These are phyloP conservation scores for Nebria ingens DNA, from an alignment of 1,140 invertebrate genomes.

Conservation along the genomic window DNA sequence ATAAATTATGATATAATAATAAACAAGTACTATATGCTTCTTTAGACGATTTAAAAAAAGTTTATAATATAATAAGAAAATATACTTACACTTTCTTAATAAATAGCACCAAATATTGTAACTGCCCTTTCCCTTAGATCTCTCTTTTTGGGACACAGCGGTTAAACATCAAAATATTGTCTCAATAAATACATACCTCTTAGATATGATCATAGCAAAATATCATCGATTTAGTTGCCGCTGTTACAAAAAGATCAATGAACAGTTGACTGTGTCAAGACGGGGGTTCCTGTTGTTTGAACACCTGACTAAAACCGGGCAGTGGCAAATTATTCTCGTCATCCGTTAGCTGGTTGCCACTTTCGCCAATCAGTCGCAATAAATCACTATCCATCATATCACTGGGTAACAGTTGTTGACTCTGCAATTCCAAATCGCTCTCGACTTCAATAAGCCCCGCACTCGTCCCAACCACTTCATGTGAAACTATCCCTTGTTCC, in stretches of 20 bases:
- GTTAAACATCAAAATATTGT: too few relatives aligned
- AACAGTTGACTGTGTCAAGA: too few relatives aligned
- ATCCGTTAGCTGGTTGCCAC: background rate
- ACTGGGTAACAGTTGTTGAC: constrained; percentile 18
- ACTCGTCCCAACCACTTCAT: constrained; percentile 14
- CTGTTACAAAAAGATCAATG: too few relatives aligned
- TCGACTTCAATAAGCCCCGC: constrained; percentile 6
- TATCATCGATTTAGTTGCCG: too few relatives aligned
- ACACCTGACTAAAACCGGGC: constrained; percentile 31
- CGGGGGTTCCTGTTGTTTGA: constrained; percentile 26
- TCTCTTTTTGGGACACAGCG: background rate
- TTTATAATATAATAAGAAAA: background rate
- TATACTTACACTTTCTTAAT: constrained; percentile 4
- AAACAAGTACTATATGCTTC: constrained; percentile 3
- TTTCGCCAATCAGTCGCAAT: constrained; percentile 2
- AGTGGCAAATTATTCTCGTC: constrained; percentile 28
- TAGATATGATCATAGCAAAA: too few relatives aligned
- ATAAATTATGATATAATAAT: constrained; percentile 5
- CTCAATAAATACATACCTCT: too few relatives aligned
- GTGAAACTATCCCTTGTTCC: background rate
- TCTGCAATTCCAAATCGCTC: constrained; percentile 16
- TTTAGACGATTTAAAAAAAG: background rate
- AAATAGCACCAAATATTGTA: background rate
- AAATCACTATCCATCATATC: constrained; percentile 2
- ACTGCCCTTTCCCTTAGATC: too few relatives aligned